A percentile compares a stretch with the other conserved stretches of the same genome.
phyloP scores from a whole-genome alignment of 2,113 vertebrate species.

The Osmerus mordax region DNA sequence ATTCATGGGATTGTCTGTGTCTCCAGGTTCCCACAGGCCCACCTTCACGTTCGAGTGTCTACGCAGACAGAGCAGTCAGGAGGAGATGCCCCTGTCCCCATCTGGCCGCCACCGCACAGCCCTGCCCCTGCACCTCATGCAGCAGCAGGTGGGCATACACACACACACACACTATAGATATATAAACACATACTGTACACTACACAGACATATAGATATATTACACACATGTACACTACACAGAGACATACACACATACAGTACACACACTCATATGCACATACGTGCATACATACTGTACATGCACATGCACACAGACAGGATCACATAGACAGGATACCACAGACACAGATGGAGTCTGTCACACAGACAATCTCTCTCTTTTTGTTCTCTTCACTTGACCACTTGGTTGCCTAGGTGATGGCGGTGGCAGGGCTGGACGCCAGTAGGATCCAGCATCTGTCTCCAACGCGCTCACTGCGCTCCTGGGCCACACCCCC shows the following conservation, averaged over 20 bases:
- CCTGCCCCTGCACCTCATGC: conserved; percentile 88
- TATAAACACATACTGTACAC: neutral
- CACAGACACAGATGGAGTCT: too few relatives aligned
- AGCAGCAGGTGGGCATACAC: conserved; percentile 83
- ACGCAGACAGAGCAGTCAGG: conserved; percentile 83
- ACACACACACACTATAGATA: neutral
- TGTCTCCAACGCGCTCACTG: conserved; percentile 85
- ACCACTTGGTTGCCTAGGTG: conserved; percentile 69
- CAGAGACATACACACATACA: neutral
- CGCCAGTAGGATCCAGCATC: conserved; percentile 79
- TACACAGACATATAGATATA: neutral
- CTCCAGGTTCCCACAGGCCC: conserved; percentile 79
- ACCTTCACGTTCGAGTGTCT: conserved; percentile 96
- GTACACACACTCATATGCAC: neutral
- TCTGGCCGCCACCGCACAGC: conserved; percentile 79
- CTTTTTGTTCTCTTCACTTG: neutral
- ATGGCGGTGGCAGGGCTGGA: conserved; percentile 94
- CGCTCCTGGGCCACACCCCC: conserved; percentile 93
- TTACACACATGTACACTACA: neutral
- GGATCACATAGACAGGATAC: neutral
- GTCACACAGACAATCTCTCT: too few relatives aligned
- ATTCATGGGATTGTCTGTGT: conserved; percentile 2
- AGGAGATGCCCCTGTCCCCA: conserved; percentile 67
- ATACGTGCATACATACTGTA: neutral
- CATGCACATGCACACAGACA: neutral